Evolutionary conservation across 2,888 invertebrate genomes (phyloP), one percentile per base, ranked within the genome.

Genomic region (Meliscaeva auricollis): DNA sequence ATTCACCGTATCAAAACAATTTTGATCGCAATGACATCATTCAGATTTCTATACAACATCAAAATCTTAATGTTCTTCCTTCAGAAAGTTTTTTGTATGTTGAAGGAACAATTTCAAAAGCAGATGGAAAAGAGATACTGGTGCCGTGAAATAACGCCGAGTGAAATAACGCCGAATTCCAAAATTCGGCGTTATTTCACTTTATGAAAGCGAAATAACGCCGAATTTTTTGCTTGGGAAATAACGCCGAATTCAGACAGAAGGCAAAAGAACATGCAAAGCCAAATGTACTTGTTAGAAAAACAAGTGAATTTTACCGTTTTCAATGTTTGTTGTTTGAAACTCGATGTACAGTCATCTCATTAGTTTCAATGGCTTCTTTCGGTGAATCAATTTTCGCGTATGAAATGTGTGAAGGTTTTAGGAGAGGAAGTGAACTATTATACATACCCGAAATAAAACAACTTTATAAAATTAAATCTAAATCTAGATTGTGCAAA

Each of bases 1-100:
- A 38, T 38, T 38, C 35, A 38, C 35, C 35, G 7, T 38, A 38
- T 38, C 32, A 17, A 38, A 69, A 52, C 26, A 54, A 60, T 69
- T 77, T 50, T 38, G 87, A 89, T 50, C 87, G 88, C 22, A 90
- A 88, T 75, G 89, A 90, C 88, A 89, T 90, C 88, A 89, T 90
- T 32, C 77, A 89, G n/a, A 89, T 90, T 44, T 69, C 44, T 56
- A 44, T 44, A 44, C 44, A n/a, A 15, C 44, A 44, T 44, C 44
- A 44, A n/a, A 44, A 44, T 44, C 44, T 44, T n/a, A 44, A 52
- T 26, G 26, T 26, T 26, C 3, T 26, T 30, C 52, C 52, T 52
- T 52, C 52, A n/a, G 52, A 52, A 52, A 52, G 26, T 52, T 22
- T 26, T 30, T 26, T 52, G 13, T 52, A 30, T n/a, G 13, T 54